Conservation (phyloP, 2,797 vertebrate species). For the Lacerta viridis region DNA sequence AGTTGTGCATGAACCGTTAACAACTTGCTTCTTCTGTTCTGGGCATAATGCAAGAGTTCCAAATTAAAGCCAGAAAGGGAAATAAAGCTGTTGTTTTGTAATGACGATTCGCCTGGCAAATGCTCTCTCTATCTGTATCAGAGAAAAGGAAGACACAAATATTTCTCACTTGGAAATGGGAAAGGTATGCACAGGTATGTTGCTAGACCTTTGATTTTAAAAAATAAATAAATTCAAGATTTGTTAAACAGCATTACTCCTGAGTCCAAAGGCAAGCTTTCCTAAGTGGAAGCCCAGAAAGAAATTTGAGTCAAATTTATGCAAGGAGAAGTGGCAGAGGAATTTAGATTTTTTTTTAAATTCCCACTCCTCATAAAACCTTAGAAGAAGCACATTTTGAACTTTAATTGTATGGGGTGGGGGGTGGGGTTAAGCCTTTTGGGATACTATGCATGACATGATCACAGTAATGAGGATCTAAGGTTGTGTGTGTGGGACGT, state of each 20-base stretch:
- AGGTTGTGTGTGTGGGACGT: too few relatives aligned
- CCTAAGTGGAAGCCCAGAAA: neutral
- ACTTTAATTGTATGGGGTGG: too few relatives aligned
- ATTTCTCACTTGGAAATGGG: neutral
- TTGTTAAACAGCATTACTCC: neutral
- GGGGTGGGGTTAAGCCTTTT: too few relatives aligned
- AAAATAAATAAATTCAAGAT: neutral
- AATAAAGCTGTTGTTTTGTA: slow-evolving; percentile 1
- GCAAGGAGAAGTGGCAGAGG: neutral
- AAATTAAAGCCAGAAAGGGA: slow-evolving; percentile 38
- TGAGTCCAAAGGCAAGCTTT: neutral
- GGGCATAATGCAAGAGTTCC: slow-evolving; percentile 20
- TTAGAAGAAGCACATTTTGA: too few relatives aligned
- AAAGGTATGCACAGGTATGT: neutral
- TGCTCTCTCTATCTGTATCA: slow-evolving; percentile 13
- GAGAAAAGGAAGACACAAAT: neutral
- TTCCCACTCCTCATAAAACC: too few relatives aligned
- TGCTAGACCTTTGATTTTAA: neutral
- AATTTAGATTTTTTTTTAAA: neutral
- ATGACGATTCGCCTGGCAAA: slow-evolving; percentile 33
- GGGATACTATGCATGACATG: too few relatives aligned
- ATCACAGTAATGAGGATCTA: too few relatives aligned
- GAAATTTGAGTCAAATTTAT: neutral
- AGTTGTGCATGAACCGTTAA: slow-evolving; percentile 22
- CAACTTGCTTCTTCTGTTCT: slow-evolving; percentile 13